Percentiles rank a stretch among this genome's conserved stretches.
Evolutionary conservation across 2,113 vertebrate genomes (phyloP).

Genomic region (Numenius arquata): DNA sequence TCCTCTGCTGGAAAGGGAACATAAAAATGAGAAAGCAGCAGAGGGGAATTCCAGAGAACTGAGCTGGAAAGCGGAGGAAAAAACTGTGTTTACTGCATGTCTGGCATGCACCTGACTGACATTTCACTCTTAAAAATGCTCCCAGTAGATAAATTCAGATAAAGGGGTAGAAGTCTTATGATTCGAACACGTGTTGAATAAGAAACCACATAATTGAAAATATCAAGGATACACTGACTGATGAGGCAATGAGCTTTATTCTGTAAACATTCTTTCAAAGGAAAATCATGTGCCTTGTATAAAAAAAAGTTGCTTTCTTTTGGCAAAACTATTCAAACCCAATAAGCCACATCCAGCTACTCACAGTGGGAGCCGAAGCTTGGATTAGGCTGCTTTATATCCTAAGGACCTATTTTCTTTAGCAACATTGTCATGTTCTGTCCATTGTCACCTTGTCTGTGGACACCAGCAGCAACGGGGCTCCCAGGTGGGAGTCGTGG

Average conservation of each 20-base stretch:
- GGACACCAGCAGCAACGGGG: background rate
- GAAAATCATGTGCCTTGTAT: conserved; percentile 53
- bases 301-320: conserved; percentile 39
- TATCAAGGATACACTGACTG: conserved; percentile 57
- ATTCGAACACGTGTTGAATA: conserved; percentile 54
- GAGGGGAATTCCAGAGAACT: conserved; percentile 37
- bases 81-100: background rate
- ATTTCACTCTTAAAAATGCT: conserved; percentile 57
- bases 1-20: background rate
- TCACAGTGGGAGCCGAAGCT: background rate
- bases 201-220: conserved; percentile 68
- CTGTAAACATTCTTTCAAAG: conserved; percentile 65
- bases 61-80: background rate
- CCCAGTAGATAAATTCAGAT: conserved; percentile 52
- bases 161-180: conserved; percentile 56
- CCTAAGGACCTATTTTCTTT: background rate
- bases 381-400: background rate
- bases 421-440: background rate
- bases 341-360: conserved; percentile 5
- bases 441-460: background rate
- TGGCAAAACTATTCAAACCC: conserved; percentile 27
- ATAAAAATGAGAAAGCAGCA: background rate
- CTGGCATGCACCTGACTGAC: conserved; percentile 54
- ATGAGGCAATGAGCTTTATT: conserved; percentile 58
- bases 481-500: rapidly evolving